Base-by-base conservation (phyloP, 2,113 vertebrate species). In the Toxotes chatareus region DNA sequence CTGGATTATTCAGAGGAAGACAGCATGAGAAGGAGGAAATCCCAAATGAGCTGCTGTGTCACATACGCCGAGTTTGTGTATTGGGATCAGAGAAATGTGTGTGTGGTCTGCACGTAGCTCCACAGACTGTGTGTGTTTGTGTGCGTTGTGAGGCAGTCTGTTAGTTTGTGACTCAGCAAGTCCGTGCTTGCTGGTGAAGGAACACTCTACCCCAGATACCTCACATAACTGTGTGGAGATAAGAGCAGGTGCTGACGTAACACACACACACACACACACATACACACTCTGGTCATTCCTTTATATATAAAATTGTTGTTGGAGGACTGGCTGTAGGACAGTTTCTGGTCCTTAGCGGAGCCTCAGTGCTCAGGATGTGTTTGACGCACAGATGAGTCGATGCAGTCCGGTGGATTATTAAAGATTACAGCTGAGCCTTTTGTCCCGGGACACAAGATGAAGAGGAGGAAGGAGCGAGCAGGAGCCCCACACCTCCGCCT, bases 401-500 rank as follows among this genome's bases (percentile, higher is more conserved):
- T 85, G 59, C 78, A 74, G 47, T 1, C 34, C 5, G n/a, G 19
- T 84, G 88, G 91, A 92, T 91, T 92, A 88, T 73, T 85, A 63
- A 32, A 89, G 91, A 92, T 87, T 91, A 88, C 72, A 42, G 53
- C 61, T 82, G 42, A 85, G 67, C 77, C 74, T 72, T 79, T 80
- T 81, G 88, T 89, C 73, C 84, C 67, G 21, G 82, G 87, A 92
- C 95, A 94, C 93, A 56, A 53, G 59, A 98, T 98, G 96, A 99
- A 98, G 94, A 95, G 96, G 92, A 97, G 97, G 93, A 96, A 94
- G 89, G 96, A 98, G 86, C 93, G 94, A 91, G 91, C 95, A 57
- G 97, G 97, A 95, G 96, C 96, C 38, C 95, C 96, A 0, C 93
- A 95, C 66, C 96, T 99, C 34, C 96, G 93, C 83, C 96, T 99